Conservation (phyloP, 2,888 invertebrate genomes). For the Sphaerophoria taeniata region DNA sequence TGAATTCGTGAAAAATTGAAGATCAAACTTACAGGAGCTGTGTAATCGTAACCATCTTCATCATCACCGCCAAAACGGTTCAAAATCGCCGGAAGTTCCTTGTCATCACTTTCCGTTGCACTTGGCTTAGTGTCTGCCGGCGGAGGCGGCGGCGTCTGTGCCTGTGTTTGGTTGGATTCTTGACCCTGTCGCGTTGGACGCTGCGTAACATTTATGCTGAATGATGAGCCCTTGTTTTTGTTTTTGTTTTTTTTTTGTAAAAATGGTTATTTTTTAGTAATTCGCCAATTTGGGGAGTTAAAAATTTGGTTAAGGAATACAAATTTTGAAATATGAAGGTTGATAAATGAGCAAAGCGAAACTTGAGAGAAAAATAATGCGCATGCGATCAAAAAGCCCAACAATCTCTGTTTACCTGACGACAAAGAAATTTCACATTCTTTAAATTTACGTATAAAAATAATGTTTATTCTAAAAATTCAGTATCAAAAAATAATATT, state of each 20-base stretch:
- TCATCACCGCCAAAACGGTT: slow-evolving; percentile 59
- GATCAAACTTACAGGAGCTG: slow-evolving; percentile 42
- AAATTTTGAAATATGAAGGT: slow-evolving; percentile 21
- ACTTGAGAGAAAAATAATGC: background rate
- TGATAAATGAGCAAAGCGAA: background rate
- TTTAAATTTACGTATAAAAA: background rate
- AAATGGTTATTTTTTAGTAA: slow-evolving; percentile 38
- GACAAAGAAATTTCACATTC: slow-evolving; percentile 17
- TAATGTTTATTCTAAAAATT: background rate
- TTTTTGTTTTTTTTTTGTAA: slow-evolving; percentile 26
- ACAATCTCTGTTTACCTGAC: background rate
- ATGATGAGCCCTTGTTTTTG: slow-evolving; percentile 71
- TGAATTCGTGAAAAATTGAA: background rate
- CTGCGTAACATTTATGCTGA: slow-evolving; percentile 73
- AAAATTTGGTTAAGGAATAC: slow-evolving; percentile 16
- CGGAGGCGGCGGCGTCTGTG: background rate
- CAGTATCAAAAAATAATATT: slow-evolving; percentile 13
- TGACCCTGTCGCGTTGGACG: slow-evolving; percentile 63
- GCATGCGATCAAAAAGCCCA: slow-evolving; percentile 10
- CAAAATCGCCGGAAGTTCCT: slow-evolving; percentile 33
- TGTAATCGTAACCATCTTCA: slow-evolving; percentile 51
- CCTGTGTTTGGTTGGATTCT: background rate
- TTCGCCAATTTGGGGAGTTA: slow-evolving; percentile 64
- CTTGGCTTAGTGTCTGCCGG: background rate
- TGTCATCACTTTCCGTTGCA: background rate